These are phyloP conservation scores for Sander lucioperca DNA, from an alignment of 2,113 vertebrate species.

Conservation along the genomic window DNA sequence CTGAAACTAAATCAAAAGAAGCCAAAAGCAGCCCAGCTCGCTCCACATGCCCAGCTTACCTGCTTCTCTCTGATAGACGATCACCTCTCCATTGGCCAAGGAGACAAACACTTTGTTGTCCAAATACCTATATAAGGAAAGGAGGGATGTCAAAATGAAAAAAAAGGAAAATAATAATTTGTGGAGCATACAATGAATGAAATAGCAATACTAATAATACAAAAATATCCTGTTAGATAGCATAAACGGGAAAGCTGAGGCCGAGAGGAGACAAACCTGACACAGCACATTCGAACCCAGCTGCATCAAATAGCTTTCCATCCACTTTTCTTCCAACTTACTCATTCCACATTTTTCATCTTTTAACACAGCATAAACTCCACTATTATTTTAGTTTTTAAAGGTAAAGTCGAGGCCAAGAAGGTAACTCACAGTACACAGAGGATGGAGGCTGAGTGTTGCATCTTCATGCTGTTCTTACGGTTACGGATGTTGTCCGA, in stretches of 20 bases:
- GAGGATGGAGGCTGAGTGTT: conserved; percentile 92
- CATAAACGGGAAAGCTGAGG: too few species aligned
- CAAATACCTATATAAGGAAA: conserved; percentile 89
- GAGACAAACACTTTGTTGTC: conserved; percentile 99
- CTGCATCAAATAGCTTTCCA: background rate
- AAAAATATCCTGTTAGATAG: background rate
- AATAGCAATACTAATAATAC: background rate
- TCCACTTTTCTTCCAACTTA: background rate
- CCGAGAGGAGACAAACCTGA: background rate
- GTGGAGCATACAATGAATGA: background rate
- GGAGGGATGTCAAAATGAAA: background rate
- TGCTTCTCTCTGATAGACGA: conserved; percentile 96
- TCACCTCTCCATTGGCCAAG: conserved; percentile 93
- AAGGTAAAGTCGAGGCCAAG: background rate
- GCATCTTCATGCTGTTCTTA: conserved; percentile 99
- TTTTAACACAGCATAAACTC: background rate
- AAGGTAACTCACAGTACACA: conserved; percentile 91
- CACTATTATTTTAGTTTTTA: background rate
- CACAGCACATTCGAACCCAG: background rate
- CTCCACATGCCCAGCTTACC: conserved; percentile 79
- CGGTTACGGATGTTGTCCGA: conserved; percentile 98
- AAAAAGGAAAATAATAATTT: background rate
- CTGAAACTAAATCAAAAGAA: background rate
- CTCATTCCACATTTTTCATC: background rate
- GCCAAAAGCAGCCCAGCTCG: background rate